Evolutionary conservation across 2,888 invertebrate genomes (phyloP).

Genomic region (Diabrotica balteata): DNA sequence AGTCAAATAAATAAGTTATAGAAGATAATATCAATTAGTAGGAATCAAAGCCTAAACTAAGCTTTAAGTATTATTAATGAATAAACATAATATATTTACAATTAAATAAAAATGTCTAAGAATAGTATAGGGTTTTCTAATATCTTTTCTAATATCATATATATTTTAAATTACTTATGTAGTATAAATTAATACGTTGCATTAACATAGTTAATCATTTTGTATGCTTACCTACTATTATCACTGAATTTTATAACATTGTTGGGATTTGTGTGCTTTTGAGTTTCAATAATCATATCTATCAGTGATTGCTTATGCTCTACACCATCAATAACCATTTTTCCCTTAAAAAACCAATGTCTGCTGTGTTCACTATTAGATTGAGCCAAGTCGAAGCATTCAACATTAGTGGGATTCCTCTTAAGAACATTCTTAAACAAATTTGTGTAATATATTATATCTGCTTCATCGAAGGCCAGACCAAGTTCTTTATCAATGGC

Average conservation of each 20-base stretch:
- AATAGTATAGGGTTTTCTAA: too few relatives aligned
- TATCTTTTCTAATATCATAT: too few relatives aligned
- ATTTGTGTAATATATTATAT: slow-evolving; percentile 88
- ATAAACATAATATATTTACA: too few relatives aligned
- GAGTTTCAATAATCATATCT: slow-evolving; percentile 92
- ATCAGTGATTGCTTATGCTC: slow-evolving; percentile 84
- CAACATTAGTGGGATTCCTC: slow-evolving; percentile 95
- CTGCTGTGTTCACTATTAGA: slow-evolving; percentile 98
- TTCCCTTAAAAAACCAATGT: slow-evolving; percentile 98
- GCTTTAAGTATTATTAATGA: too few relatives aligned
- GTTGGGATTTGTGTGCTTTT: slow-evolving; percentile 83
- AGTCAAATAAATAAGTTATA: too few relatives aligned
- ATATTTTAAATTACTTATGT: too few relatives aligned
- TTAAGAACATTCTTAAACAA: slow-evolving; percentile 83
- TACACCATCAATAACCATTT: slow-evolving; percentile 82
- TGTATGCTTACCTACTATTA: slow-evolving; percentile 81
- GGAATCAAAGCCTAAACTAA: too few relatives aligned
- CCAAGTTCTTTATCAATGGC: slow-evolving; percentile 71
- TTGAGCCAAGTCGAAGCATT: slow-evolving; percentile 97
- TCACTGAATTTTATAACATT: slow-evolving; percentile 97
- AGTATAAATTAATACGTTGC: too few relatives aligned
- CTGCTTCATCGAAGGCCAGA: slow-evolving; percentile 92
- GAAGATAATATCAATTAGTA: too few relatives aligned
- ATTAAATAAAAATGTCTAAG: too few relatives aligned
- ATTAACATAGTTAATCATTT: neutral